Percentiles rank a stretch among this genome's conserved stretches.
Evolutionary conservation across 2,888 invertebrate genomes (phyloP).

Genomic region (Drosophila quinaria): DNA sequence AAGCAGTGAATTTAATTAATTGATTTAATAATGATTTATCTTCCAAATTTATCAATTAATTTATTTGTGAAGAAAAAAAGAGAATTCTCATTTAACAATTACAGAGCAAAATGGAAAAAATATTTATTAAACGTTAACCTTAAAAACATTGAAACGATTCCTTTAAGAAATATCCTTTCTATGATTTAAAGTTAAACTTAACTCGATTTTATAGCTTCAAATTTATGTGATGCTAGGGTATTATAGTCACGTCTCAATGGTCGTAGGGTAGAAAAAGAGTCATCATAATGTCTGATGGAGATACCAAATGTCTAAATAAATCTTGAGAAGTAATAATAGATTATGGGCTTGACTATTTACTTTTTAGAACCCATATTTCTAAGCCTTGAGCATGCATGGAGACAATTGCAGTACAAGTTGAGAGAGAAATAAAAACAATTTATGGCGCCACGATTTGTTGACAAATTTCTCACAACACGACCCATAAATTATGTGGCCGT

Average conservation of each 20-base stretch:
- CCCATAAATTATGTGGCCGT: conserved; percentile 78
- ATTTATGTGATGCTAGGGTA: not conserved
- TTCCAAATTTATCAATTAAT: not conserved
- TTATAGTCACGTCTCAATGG: not conserved
- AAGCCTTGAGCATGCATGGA: conserved; percentile 12
- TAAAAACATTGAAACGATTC: too few relatives aligned
- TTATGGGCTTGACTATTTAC: conserved; percentile 11
- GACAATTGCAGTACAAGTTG: conserved; percentile 36
- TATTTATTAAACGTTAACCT: too few relatives aligned
- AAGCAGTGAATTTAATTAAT: not conserved
- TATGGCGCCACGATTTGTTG: conserved; percentile 83
- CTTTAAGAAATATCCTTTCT: too few relatives aligned
- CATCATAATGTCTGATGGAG: conserved; percentile 1
- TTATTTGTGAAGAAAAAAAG: too few relatives aligned
- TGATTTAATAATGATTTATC: not conserved
- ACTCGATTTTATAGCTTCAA: not conserved
- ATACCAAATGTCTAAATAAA: conserved; percentile 11
- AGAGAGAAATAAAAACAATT: conserved; percentile 54
- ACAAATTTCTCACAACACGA: conserved; percentile 82
- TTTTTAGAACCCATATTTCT: conserved; percentile 16
- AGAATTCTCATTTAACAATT: too few relatives aligned
- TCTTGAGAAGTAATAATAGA: conserved; percentile 16
- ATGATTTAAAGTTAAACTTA: too few relatives aligned
- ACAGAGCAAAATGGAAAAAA: too few relatives aligned
- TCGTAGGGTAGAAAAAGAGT: not conserved